Conservation (phyloP, 2,888 invertebrate genomes). For the Calephelis perditalis region DNA sequence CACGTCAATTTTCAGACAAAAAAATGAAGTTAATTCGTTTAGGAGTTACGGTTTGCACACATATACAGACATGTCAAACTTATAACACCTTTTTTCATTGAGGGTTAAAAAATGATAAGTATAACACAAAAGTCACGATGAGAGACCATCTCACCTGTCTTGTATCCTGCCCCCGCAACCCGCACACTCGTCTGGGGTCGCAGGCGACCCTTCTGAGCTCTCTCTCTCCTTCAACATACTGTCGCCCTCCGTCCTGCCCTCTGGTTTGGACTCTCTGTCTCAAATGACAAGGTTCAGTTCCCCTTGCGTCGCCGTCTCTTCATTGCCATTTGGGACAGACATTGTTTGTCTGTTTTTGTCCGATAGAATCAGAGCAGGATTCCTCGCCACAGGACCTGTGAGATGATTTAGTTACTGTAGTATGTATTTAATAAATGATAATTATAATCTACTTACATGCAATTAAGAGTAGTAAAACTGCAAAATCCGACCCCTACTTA, state of each 20-base stretch:
- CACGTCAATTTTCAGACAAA: no score
- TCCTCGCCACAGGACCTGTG: slow-evolving; percentile 27
- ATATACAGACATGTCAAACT: no score
- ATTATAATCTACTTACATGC: no score
- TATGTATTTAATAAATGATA: not conserved
- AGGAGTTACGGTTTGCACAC: no score
- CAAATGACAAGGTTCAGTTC: slow-evolving; percentile 57
- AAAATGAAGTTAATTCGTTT: no score
- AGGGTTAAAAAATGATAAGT: no score
- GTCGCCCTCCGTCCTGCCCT: slow-evolving; percentile 44
- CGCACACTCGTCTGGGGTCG: slow-evolving; percentile 74
- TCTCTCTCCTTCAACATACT: slow-evolving; percentile 84
- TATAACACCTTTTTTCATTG: no score
- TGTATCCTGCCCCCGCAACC: slow-evolving; percentile 81
- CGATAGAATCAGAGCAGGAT: slow-evolving; percentile 30
- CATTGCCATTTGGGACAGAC: slow-evolving; percentile 40
- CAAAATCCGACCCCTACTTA: no score
- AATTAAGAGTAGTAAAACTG: no score
- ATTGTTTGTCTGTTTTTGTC: slow-evolving; percentile 39
- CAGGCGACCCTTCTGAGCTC: slow-evolving; percentile 69
- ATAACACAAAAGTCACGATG: no score
- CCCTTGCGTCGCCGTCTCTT: slow-evolving; percentile 35
- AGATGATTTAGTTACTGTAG: slow-evolving; percentile 19
- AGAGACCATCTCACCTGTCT: slow-evolving; percentile 61
- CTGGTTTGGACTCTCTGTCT: slow-evolving; percentile 51